These are phyloP conservation scores for Sphenopsis melanotis DNA, from an alignment of 2,797 vertebrate species.

Conservation along the genomic window DNA sequence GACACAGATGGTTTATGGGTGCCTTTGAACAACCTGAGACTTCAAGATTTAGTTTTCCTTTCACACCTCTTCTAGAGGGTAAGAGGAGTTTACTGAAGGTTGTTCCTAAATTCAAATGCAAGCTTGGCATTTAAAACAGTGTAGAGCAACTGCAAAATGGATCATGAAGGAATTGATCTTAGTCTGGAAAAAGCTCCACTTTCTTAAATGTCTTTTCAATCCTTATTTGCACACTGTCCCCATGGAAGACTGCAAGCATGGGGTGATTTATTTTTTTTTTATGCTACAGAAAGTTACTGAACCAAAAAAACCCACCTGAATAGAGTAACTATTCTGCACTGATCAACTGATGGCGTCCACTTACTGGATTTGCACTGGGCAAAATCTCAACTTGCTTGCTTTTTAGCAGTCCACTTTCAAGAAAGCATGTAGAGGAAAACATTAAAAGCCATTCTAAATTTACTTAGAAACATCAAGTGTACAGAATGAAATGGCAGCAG, in stretches of 20 bases:
- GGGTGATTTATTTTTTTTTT: background rate
- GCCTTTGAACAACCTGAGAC: background rate
- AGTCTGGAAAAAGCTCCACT: background rate
- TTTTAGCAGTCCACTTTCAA: background rate
- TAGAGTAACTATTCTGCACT: background rate
- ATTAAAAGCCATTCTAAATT: background rate
- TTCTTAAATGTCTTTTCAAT: background rate
- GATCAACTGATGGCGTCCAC: background rate
- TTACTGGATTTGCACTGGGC: background rate
- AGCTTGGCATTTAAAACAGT: background rate
- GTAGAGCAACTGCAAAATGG: background rate
- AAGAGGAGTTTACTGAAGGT: background rate
- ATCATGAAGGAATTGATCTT: background rate
- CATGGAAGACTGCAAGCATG: background rate
- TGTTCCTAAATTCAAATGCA: background rate
- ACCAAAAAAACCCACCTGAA: background rate
- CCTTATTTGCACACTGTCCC: background rate
- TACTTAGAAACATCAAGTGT: background rate
- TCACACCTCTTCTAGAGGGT: background rate
- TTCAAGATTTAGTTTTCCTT: background rate
- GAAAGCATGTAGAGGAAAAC: background rate
- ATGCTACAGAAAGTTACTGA: background rate
- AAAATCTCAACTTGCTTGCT: background rate
- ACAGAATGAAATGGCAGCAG: background rate
- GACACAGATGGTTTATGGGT: background rate